Base-by-base conservation (phyloP, 2,797 vertebrate species). In the Sebastolobus alascanus region DNA sequence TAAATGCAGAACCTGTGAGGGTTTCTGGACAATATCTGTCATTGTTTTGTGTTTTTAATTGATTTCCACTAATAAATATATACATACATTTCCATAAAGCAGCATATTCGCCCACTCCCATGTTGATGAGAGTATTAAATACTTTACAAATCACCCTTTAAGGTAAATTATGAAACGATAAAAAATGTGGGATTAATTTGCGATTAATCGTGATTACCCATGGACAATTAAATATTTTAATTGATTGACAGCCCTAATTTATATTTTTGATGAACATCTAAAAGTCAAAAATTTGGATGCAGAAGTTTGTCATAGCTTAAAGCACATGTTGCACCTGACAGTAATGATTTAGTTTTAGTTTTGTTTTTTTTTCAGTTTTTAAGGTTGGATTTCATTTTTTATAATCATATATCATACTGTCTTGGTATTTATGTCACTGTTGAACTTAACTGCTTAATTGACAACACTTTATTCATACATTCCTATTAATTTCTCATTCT, bases 151-250 rank as follows among this genome's bases (percentile, higher is more conserved):
- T 46, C 43, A 16, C 14, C 16, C 43, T 46, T 46, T 46, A 46
- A 46, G 0, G 43, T 18, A 0, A 14, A 0, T 46, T 46, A 16
- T 46, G 43, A 46, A 46, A 6, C 0, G 14, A 14, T 16, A 16
- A 0, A 43, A 43, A 31, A 31, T 31, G 31, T 31, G 5, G 25
- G 25, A 25, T 25, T 25, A 25, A 5, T 0, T 12, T 40, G 4
- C 0, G 0, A 40, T 40, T 40, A 40, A 40, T 40, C 13, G 38
- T 5, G 38, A 40, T 40, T 29, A 29, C 3, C 4, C 29, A 29
- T 29, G 29, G 29, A 29, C 29, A 29, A 29, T 29, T 43, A 14
- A 40, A 7, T 46, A 46, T 46, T 46, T 46, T 18, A 46, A 16
- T 46, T 14, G 0, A 0, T 18, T 46, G 0, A 46, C 14, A 46